Evolutionary conservation across 2,797 vertebrate genomes (phyloP), one percentile per base, ranked within the genome.

Genomic region (Sebastes itinus): DNA sequence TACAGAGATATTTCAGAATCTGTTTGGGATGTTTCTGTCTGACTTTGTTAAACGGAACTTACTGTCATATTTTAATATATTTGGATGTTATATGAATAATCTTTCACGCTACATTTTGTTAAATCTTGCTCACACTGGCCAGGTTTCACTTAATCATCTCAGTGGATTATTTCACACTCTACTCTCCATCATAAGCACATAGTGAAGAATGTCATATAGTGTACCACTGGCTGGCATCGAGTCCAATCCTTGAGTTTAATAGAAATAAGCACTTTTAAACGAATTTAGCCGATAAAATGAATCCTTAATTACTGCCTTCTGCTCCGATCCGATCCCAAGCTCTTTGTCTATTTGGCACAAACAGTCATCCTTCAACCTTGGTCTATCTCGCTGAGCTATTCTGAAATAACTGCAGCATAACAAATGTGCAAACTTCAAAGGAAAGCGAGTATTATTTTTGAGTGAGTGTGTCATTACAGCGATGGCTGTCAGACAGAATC

Each of bases 361-460:
- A 65, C 55, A 56, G 56, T 64, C 62, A 71, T 74, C 65, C 14
- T 23, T 62, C 30, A 55, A 42, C 20, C 20, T n/a, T 20, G 20
- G 3, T 66, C 38, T 33, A 11, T 14, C 32, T 87, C 49, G 14
- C 22, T 70, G 64, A 60, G 56, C 71, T 62, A 12, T 32, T 74
- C 63, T 72, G 42, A 79, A 83, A 84, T 72, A 65, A 69, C 52
- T 73, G 22, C 81, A 83, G 56, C 54, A 82, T 58, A 71, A 81
- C 80, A 88, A 91, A 88, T 77, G 79, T 72, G 76, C 64, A 80
- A 87, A 89, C 75, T 46, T 85, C 20, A 88, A 82, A 80, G 32
- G 54, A 59, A 78, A 73, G 52, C 8, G 32, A 71, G 76, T 10
- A 38, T 67, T 82, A 73, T 87, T 75, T 75, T 72, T 81, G 12